Evolutionary conservation across 2,113 vertebrate species (phyloP).

Genomic region (Talpa occidentalis): DNA sequence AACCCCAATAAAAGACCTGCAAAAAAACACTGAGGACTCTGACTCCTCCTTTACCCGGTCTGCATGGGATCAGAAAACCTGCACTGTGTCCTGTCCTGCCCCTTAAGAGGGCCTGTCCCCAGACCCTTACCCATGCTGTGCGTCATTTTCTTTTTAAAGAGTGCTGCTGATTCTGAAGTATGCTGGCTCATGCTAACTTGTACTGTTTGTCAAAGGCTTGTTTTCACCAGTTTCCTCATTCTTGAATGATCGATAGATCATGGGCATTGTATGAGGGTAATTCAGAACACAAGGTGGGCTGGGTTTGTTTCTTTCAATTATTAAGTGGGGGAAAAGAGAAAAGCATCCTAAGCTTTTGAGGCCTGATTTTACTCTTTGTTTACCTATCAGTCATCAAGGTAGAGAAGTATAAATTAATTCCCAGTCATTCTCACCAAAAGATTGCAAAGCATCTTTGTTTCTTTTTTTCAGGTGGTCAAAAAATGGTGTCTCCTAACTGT

Average conservation of each 20-base stretch:
- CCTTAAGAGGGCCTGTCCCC: not conserved
- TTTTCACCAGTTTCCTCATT: conserved; percentile 3
- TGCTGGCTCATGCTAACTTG: not conserved
- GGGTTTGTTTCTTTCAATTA: not conserved
- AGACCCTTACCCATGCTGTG: not conserved
- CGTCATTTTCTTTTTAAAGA: not conserved
- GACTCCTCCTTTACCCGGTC: too few species aligned
- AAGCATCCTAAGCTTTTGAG: conserved; percentile 23
- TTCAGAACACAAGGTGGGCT: not conserved
- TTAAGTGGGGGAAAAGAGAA: not conserved
- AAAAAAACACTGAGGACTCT: too few species aligned
- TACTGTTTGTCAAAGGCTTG: not conserved
- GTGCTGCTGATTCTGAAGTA: conserved; percentile 4
- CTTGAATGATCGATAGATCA: not conserved
- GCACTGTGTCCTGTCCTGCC: too few species aligned
- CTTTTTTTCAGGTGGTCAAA: not conserved
- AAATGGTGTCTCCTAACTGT: conserved; percentile 34
- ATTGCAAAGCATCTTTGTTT: not conserved
- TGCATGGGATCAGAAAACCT: too few species aligned
- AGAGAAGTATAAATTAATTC: conserved; percentile 6
- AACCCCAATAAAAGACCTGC: too few species aligned
- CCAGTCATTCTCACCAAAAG: not conserved
- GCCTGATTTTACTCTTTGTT: not conserved
- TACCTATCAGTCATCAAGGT: not conserved
- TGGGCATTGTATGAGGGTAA: not conserved